Base-by-base conservation (phyloP, 64 coral and sea anemone genomes). In the Pocillopora damicornis region DNA sequence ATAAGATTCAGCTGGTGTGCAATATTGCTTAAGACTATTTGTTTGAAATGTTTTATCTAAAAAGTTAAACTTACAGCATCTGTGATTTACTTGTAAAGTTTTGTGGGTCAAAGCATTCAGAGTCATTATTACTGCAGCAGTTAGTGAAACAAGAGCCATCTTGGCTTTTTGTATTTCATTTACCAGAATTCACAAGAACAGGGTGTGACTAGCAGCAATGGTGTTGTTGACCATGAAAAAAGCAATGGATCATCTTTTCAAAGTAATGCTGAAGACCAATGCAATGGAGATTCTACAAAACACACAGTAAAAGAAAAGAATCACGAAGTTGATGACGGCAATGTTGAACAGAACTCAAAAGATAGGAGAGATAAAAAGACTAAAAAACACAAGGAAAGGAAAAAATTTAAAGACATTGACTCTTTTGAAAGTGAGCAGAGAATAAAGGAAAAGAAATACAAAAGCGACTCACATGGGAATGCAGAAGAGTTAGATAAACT, bases 391-490 rank as follows among this genome's bases (percentile, higher is more conserved):
- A 89, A 66, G 26, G 89, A 65, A 65, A 22, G 64, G 22, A 22
- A 64, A 87, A 90, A 72, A 35, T 64, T 76, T 59, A 86, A 80
- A 61, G 76, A 74, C 75, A 35, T 0, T 60, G 76, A 86, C 67
- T 75, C 69, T 1, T 60, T 76, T 5, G 75, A 88, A 45, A 35
- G 22, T 78, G 74, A 59, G 73, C n/a, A 59, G 22, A 66, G 77
- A 65, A 30, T 16, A 75, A 74, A 15, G 73, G 68, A 2, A 74
- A 82, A 72, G 63, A 98, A 86, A 80, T 89, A 87, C 35, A 77
- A 77, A 60, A 94, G 89, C 13, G 37, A 58, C 35, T 15, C 12
- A 63, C 93, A 86, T 79, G 37, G 67, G 89, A 92, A 89, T 59
- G 61, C 51, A 76, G 79, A 82, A 58, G 38, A 80, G 37, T 64